A percentile compares a stretch with the other conserved stretches of the same genome.
Evolutionary conservation across 2,888 invertebrate genomes (phyloP).

Genomic region (Eledona agricola): DNA sequence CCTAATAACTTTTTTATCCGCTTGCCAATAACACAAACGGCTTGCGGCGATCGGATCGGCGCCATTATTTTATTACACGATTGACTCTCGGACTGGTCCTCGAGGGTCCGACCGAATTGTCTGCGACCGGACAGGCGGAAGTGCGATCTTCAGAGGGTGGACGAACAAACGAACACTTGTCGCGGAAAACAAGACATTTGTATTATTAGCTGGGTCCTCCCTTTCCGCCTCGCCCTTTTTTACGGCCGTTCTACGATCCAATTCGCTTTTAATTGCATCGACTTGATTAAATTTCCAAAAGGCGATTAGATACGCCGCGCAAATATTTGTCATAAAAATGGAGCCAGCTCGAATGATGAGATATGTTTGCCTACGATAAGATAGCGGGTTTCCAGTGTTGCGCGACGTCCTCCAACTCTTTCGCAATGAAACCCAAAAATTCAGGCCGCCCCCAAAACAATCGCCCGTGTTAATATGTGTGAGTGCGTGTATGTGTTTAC

Average conservation of each 20-base stretch:
- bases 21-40: constrained; percentile 12
- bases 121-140: constrained; percentile 26
- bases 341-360: constrained; percentile 41
- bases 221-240: no score
- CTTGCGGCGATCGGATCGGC: constrained; percentile 10
- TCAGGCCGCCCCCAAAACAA: neutral
- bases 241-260: no score
- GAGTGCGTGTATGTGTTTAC: constrained; percentile 11
- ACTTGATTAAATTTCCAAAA: constrained; percentile 34
- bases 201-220: constrained; percentile 15
- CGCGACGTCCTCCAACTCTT: no score
- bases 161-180: constrained; percentile 32
- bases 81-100: constrained; percentile 23
- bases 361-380: constrained; percentile 42
- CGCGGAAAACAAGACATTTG: constrained; percentile 26
- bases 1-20: constrained; percentile 9
- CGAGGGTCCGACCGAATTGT: constrained; percentile 24
- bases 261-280: constrained; percentile 6
- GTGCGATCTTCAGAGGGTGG: constrained; percentile 16
- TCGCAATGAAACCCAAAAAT: no score
- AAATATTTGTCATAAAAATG: constrained; percentile 39
- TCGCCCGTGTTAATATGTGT: constrained; percentile 3
- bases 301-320: constrained; percentile 29
- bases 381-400: constrained; percentile 38
- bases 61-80: constrained; percentile 17